Evolutionary conservation across 2,888 invertebrate species (phyloP), one percentile per base, ranked within the genome.

Genomic region (Tipula vernalis): DNA sequence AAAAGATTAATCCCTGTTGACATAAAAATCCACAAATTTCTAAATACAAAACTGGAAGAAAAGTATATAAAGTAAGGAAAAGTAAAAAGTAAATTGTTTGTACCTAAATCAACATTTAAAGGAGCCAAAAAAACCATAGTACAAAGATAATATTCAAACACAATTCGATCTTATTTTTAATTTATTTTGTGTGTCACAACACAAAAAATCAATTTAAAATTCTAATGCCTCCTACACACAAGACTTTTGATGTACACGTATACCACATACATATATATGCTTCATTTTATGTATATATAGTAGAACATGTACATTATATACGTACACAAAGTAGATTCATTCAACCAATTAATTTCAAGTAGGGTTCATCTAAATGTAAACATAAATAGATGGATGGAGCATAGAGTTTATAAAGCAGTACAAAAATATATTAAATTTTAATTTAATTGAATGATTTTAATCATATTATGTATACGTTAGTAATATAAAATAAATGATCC

Each of bases 1-100:
- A 71, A 71, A 71, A 71, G 71, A 71, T 71, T 71, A 71, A 71
- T 71, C 71, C 71, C 71, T 71, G 71, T 71, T 71, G 71, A 71
- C 71, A 71, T 71, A 28, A 71, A 71, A 71, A 71, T 71, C 71
- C 71, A 71, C 71, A 71, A 51, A 71, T 71, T 71, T 71, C 71
- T 18, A 71, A 71, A 71, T 71, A 71, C 28, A 71, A 71, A 71
- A 71, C 71, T 71, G 28, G 8, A 57, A 57, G 51, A 57, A 57
- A 51, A 51, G 51, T 51, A 51, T 3, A 51, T 4, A 51, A 51
- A 51, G 51, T 51, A 51, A 15, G 15, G 51, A 18, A 51, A 71
- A 71, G 71, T 51, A 51, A 71, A 71, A 71, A 71, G 71, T 12
- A 71, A 71, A 71, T 71, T 8, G 71, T 71, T 71, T 28, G 18